Conservation (phyloP, 2,113 vertebrate species). For the Gymnocephalus cernua region DNA sequence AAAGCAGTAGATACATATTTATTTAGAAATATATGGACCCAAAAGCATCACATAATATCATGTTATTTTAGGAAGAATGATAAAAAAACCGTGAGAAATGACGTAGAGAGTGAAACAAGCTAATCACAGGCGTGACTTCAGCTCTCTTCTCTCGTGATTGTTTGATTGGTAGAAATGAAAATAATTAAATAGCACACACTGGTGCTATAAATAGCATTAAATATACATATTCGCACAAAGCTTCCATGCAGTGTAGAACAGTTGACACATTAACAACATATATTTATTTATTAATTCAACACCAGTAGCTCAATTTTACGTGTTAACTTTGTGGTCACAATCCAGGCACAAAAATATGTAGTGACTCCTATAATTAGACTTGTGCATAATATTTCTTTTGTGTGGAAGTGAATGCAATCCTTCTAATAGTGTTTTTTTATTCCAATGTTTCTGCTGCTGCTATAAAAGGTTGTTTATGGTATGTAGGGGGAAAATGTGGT, state of each 20-base stretch:
- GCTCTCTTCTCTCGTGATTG: neutral
- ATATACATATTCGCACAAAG: slow-evolving; percentile 31
- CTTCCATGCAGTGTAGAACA: slow-evolving; percentile 7
- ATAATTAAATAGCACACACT: slow-evolving; percentile 32
- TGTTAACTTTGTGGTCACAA: slow-evolving; percentile 24
- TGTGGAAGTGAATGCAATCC: too few species aligned
- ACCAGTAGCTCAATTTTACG: neutral
- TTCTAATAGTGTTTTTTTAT: too few species aligned
- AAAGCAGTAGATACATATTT: neutral
- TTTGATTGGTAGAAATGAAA: slow-evolving; percentile 17
- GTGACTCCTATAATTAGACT: neutral
- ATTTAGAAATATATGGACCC: neutral
- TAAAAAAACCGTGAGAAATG: neutral
- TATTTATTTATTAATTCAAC: slow-evolving; percentile 37
- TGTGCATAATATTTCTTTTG: neutral
- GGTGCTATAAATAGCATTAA: slow-evolving; percentile 48
- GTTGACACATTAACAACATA: slow-evolving; percentile 22
- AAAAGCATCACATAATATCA: neutral
- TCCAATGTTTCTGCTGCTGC: too few species aligned
- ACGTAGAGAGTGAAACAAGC: neutral
- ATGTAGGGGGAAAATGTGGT: neutral
- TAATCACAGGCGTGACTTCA: neutral
- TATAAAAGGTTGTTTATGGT: neutral
- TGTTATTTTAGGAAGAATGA: neutral
- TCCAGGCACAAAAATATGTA: neutral